Conservation (phyloP, 1,140 invertebrate species). For the Trichogramma pretiosum region DNA sequence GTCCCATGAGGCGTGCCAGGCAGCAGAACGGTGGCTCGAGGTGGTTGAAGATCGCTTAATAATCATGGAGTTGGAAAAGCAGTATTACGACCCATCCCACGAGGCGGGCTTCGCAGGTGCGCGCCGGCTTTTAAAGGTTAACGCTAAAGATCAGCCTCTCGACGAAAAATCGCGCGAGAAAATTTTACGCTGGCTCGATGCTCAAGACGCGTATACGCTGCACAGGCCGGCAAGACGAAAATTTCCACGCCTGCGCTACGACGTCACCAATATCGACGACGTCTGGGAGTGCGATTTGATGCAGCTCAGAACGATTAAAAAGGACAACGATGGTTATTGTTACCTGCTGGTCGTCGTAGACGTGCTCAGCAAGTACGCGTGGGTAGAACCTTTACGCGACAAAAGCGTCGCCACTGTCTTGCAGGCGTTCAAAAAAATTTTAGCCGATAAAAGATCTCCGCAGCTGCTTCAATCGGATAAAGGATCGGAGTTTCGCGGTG, state of each 20-base stretch:
- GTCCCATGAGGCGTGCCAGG: no score
- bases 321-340: constrained; percentile 25
- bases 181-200: constrained; percentile 7
- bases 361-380: constrained; percentile 31
- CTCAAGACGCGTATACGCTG: constrained; percentile 11
- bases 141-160: background rate
- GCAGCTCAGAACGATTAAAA: constrained; percentile 24
- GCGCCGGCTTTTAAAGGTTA: background rate
- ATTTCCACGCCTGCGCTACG: constrained; percentile 11
- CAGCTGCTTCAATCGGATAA: constrained; percentile 12
- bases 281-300: constrained; percentile 33
- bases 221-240: constrained; percentile 3
- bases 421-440: background rate
- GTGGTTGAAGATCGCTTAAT: background rate
- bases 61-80: background rate
- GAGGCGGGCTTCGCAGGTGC: background rate
- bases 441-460: background rate
- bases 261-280: constrained; percentile 15
- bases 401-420: constrained; percentile 21
- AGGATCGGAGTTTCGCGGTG: constrained; percentile 19
- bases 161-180: background rate
- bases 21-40: no score
- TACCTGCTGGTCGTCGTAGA: constrained; percentile 36
- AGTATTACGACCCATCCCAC: background rate
- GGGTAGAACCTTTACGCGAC: constrained; percentile 26